phyloP scores from a whole-genome alignment of 2,113 vertebrate species.

The Pseudopipra pipra region DNA sequence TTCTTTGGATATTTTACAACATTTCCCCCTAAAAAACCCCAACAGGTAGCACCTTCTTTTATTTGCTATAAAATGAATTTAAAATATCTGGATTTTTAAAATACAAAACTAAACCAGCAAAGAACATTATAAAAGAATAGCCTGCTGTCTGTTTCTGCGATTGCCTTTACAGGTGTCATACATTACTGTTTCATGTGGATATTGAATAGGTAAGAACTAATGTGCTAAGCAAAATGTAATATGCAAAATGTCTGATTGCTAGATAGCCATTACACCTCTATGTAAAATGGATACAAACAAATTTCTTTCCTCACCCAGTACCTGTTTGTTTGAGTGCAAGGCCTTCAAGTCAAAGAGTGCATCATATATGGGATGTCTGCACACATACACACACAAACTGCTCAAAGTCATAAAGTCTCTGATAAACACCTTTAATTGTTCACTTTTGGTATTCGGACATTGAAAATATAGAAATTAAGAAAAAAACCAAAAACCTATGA shows the following conservation, averaged over 20 bases:
- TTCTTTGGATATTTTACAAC: neutral
- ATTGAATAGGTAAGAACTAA: neutral
- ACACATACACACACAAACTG: neutral
- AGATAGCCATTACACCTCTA: neutral
- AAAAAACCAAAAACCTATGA: neutral
- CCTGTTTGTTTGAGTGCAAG: neutral
- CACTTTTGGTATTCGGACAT: neutral
- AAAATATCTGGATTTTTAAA: neutral
- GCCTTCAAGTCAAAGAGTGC: neutral
- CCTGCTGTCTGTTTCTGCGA: neutral
- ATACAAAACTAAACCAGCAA: neutral
- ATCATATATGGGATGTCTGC: neutral
- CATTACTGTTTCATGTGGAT: neutral
- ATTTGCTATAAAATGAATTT: neutral
- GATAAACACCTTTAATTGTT: neutral
- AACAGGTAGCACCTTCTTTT: neutral
- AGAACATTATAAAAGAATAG: neutral
- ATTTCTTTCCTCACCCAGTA: neutral
- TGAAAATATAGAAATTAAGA: neutral
- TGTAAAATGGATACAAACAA: neutral
- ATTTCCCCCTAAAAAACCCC: rapidly evolving
- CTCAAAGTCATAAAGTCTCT: neutral
- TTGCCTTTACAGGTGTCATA: neutral
- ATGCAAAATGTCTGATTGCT: neutral
- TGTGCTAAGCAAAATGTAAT: neutral